phyloP scores from a whole-genome alignment of 53 echinoderm and acorn worm genomes.

The Actinopyga echinites region DNA sequence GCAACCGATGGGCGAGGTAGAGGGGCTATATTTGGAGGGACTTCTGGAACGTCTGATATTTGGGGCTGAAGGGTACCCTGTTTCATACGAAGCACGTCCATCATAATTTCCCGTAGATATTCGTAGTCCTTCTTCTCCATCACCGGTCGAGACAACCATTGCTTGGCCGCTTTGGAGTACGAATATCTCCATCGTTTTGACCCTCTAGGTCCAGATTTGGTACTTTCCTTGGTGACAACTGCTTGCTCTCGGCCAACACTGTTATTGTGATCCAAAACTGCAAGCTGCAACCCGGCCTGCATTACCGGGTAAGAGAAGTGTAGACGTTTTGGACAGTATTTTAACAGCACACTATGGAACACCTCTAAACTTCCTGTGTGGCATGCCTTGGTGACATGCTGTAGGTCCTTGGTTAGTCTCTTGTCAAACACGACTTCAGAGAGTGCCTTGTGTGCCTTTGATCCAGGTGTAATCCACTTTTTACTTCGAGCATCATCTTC shows the following conservation, averaged over 20 bases:
- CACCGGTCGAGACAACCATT: slow-evolving; percentile 10
- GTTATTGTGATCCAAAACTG: slow-evolving; percentile 60
- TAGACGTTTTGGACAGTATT: slow-evolving; percentile 57
- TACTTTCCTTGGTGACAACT: not conserved
- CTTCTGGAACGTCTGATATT: not conserved
- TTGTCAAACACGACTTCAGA: slow-evolving; percentile 52
- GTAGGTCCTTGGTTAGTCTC: slow-evolving; percentile 47
- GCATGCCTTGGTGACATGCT: slow-evolving; percentile 49
- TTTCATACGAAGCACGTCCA: slow-evolving; percentile 27
- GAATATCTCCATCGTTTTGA: not conserved
- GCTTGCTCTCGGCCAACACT: slow-evolving; percentile 45
- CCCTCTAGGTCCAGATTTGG: not conserved
- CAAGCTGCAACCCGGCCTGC: slow-evolving; percentile 47
- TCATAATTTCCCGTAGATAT: slow-evolving; percentile 17
- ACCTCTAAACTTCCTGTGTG: slow-evolving; percentile 57
- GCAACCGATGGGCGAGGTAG: slow-evolving; percentile 18
- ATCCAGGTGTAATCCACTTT: slow-evolving; percentile 57
- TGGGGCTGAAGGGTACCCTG: not conserved
- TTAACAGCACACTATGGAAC: slow-evolving; percentile 52
- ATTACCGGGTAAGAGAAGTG: slow-evolving; percentile 55
- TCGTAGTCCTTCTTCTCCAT: slow-evolving; percentile 18
- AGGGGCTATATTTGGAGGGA: slow-evolving; percentile 41
- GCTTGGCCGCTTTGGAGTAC: slow-evolving; percentile 27
- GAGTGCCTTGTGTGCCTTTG: slow-evolving; percentile 53
- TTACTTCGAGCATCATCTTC: slow-evolving; percentile 12